Evolutionary conservation across 1,140 invertebrate species (phyloP).

Genomic region (Notospermus geniculatus): DNA sequence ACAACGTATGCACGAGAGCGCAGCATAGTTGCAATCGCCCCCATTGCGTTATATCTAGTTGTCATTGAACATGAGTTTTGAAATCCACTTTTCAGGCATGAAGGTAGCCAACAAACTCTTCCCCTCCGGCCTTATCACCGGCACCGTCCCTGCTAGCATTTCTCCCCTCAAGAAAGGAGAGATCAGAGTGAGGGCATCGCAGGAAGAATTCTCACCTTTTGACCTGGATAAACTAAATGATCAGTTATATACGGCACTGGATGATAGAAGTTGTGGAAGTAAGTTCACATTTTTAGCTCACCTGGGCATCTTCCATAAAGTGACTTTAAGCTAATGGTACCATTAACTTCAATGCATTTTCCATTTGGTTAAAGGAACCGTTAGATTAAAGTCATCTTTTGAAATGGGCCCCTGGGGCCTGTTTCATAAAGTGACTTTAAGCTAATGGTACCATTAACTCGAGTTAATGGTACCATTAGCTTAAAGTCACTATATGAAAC

Average conservation of each 20-base stretch:
- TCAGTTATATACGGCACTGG: slow-evolving; percentile 38
- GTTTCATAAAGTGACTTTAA: too few species aligned
- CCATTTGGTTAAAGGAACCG: too few species aligned
- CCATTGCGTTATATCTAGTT: too few species aligned
- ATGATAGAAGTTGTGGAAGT: slow-evolving; percentile 42
- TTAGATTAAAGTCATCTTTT: too few species aligned
- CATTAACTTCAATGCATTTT: too few species aligned
- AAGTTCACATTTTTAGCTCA: slow-evolving; percentile 29
- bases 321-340: too few species aligned
- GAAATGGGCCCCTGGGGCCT: too few species aligned
- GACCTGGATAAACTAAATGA: slow-evolving; percentile 43
- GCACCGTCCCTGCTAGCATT: slow-evolving; percentile 34
- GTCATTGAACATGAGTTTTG: too few species aligned
- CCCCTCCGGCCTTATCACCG: slow-evolving; percentile 50
- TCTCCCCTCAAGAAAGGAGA: slow-evolving; percentile 29
- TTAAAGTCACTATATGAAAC: too few species aligned
- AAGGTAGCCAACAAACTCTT: slow-evolving; percentile 49
- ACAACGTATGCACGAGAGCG: not conserved
- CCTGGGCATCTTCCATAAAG: too few species aligned
- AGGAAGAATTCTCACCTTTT: slow-evolving; percentile 31
- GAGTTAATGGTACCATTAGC: too few species aligned
- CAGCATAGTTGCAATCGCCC: not conserved
- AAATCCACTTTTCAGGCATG: slow-evolving; percentile 39
- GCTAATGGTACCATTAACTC: too few species aligned
- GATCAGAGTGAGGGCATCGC: slow-evolving; percentile 18